Base-by-base conservation (phyloP, 2,797 vertebrate genomes). In the Macropodus opercularis region DNA sequence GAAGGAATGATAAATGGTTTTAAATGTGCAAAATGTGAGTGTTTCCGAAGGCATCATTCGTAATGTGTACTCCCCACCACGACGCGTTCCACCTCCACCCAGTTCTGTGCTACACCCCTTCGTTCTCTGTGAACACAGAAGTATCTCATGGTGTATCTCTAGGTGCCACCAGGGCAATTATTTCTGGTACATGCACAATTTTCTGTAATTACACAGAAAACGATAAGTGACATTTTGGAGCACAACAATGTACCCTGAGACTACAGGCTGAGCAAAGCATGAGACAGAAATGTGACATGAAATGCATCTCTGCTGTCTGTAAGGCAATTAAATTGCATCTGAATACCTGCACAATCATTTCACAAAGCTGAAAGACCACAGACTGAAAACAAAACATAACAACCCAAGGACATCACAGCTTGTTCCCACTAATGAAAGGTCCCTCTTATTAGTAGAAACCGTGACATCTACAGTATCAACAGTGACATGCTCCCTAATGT, bases 351-450 rank as follows among this genome's bases (percentile, higher is more conserved):
- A 2, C 1, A 23, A 5, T 51, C 32, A 57, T 34, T 58, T 39
- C 61, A 39, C 5, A 17, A 8, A n/a, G 42, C 24, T 54, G 46
- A 18, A 40, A 32, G 21, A 34, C 1, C 1, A 31, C 39, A 49
- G 21, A 18, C 8, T 55, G 35, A 34, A 27, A 24, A 43, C 23
- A 38, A 10, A 69, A 26, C 22, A 43, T 23, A 39, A 69, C 24
- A 35, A 38, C 21, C 27, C 26, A 48, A 72, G 27, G 44, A 59
- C 21, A 59, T 65, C 54, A 48, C 36, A 50, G 68, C 57, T 63
- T 60, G 72, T 61, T 63, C 47, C 21, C 55, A 53, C 49, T 70
- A 80, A 83, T 74, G 36, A 74, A 79, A 72, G 55, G 51, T 46
- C 68, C 26, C 43, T 69, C 64, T 79, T 65, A 68, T 75, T 69